Conservation (phyloP, 1,140 invertebrate species). For the Coptotermes formosanus region DNA sequence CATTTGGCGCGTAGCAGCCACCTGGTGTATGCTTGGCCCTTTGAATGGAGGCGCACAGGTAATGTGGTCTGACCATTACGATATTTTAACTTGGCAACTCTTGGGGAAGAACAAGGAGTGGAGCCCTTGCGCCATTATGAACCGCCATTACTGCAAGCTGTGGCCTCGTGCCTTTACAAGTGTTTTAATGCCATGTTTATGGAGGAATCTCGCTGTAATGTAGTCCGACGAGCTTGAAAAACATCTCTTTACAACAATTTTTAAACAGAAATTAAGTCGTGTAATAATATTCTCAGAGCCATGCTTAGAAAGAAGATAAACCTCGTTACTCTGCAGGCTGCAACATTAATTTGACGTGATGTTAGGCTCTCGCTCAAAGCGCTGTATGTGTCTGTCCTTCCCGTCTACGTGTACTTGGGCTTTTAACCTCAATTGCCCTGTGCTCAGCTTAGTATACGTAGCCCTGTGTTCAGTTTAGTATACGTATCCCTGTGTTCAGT, state of each 20-base stretch:
- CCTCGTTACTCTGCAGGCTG: too few relatives aligned
- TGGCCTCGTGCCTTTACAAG: background rate
- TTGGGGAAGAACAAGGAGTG: background rate
- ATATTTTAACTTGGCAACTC: background rate
- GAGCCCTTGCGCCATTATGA: background rate
- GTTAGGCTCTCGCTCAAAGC: too few relatives aligned
- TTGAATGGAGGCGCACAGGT: background rate
- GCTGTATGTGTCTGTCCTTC: too few relatives aligned
- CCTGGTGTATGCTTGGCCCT: background rate
- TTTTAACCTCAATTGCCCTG: too few relatives aligned
- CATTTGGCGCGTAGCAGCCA: background rate
- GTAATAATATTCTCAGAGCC: too few relatives aligned
- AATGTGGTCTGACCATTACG: constrained; percentile 5
- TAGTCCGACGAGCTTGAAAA: background rate
- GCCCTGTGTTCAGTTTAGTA: too few relatives aligned
- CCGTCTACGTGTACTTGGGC: too few relatives aligned
- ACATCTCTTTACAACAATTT: background rate
- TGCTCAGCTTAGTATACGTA: too few relatives aligned
- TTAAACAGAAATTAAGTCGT: background rate
- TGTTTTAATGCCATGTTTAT: constrained; percentile 17
- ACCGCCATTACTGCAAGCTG: constrained; percentile 11
- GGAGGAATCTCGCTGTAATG: background rate
- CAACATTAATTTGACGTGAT: too few relatives aligned
- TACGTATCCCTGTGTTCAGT: too few relatives aligned
- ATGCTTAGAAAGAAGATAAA: too few relatives aligned